Base-by-base conservation (phyloP, 2,888 invertebrate species). In the Amphipoea oculea region DNA sequence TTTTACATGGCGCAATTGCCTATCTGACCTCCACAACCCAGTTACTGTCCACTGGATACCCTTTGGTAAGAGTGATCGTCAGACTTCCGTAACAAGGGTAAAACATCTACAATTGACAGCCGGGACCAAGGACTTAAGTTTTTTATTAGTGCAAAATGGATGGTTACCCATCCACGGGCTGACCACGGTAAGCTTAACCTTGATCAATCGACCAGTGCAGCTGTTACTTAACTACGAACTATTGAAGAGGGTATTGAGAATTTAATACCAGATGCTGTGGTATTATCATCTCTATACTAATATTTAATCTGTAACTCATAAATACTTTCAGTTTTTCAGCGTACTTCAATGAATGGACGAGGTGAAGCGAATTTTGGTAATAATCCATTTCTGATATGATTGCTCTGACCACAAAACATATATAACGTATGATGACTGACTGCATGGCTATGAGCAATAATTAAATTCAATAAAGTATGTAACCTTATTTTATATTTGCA, bases 251-350 rank as follows among this genome's bases (percentile, higher is more conserved):
- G 29, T 14, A n/a, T 60, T 60, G 12, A n/a, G 60, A 29, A 60
- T 60, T 4, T 48, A 48, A 48, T 48, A 48, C 14, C 14, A 48
- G 14, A 48, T 14, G 14, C 14, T 48, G n/a, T 6, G 72, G 83
- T 83, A 75, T 74, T 72, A 79, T 29, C 83, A 73, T 14, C 83
- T 80, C 69, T 74, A 48, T 67, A 67, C 0, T 60, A 1, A 74
- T 79, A 36, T 73, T 77, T 74, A 68, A 73, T 76, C 62, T 63
- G 73, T 79, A 72, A 69, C 69, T 62, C 67, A 72, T 17, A 82
- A 70, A 82, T 73, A 65, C 76, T 62, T 72, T 83, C 72, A 54
- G 60, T 66, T 75, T 79, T 60, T 54, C 68, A 76, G 48, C 29
- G 12, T 17, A 75, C 29, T 54, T 40, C 62, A 42, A 12, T 81